Evolutionary conservation across 2,888 invertebrate genomes (phyloP).

Genomic region (Pheosia tremula): DNA sequence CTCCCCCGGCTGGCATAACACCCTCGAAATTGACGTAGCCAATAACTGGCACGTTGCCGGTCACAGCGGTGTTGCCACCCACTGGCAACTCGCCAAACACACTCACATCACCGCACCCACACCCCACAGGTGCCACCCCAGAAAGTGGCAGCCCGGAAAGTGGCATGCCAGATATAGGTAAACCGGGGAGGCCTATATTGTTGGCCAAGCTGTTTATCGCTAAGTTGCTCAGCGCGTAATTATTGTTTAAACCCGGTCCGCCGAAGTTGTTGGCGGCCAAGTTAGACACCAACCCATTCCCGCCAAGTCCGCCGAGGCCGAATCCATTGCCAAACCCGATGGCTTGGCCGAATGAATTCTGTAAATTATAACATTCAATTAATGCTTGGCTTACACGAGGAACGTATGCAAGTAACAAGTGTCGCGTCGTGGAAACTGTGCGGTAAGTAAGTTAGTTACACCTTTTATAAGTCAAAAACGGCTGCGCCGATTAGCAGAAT

Average conservation of each 20-base stretch:
- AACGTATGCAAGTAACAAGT: too few species aligned
- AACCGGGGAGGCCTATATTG: conserved; percentile 1
- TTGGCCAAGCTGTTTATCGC: conserved; percentile 2
- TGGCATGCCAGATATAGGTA: neutral
- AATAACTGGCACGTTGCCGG: conserved; percentile 71
- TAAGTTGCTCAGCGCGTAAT: conserved; percentile 8
- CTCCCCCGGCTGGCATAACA: conserved; percentile 65
- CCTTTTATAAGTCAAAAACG: too few species aligned
- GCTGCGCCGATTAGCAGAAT: too few species aligned
- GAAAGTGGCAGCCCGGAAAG: neutral
- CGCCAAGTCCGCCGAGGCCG: conserved; percentile 15
- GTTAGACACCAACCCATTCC: neutral
- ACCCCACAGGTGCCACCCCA: conserved; percentile 41
- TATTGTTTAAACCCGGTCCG: neutral
- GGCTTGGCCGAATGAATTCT: conserved; percentile 38
- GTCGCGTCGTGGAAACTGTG: too few species aligned
- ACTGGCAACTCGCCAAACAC: conserved; percentile 66
- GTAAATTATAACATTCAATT: conserved; percentile 13
- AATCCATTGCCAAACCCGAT: conserved; percentile 34
- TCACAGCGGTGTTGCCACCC: conserved; percentile 58
- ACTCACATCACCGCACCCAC: conserved; percentile 61
- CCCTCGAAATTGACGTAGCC: conserved; percentile 76
- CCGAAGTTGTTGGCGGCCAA: neutral
- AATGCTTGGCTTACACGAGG: too few species aligned
- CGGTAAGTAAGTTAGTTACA: too few species aligned